These are phyloP conservation scores for Poecilia velifera DNA, from an alignment of 2,797 vertebrate genomes.

Conservation along the genomic window DNA sequence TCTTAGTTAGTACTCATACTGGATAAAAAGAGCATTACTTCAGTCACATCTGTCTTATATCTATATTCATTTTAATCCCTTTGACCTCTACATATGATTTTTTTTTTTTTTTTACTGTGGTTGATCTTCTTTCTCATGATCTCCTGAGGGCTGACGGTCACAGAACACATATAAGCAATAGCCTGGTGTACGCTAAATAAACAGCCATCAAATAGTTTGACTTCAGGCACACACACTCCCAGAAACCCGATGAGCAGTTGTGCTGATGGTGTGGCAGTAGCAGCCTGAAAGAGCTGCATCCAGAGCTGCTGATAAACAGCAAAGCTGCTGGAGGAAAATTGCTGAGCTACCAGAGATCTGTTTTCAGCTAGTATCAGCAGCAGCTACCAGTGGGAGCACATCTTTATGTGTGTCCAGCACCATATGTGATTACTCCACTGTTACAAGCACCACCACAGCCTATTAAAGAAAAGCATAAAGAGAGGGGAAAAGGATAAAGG, in stretches of 20 bases:
- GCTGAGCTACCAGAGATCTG: constrained; percentile 92
- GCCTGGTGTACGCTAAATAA: neutral
- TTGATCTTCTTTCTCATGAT: neutral
- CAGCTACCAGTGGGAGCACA: constrained; percentile 90
- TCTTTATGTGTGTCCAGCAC: constrained; percentile 88
- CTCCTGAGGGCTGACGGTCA: neutral
- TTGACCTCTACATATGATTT: neutral
- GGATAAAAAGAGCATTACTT: neutral
- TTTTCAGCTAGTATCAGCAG: constrained; percentile 99
- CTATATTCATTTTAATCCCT: neutral
- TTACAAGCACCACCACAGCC: constrained; percentile 87
- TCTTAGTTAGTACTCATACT: neutral
- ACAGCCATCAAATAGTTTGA: neutral
- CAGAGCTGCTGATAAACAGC: constrained; percentile 72
- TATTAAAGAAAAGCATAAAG: constrained; percentile 88
- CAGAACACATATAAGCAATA: neutral
- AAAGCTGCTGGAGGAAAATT: constrained; percentile 81
- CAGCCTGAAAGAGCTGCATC: constrained; percentile 82
- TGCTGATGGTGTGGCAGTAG: constrained; percentile 78
- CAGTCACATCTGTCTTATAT: constrained; percentile 29
- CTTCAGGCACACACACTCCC: neutral
- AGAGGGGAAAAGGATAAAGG: constrained; percentile 50
- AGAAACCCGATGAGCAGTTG: neutral
- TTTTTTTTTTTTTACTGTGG: too few relatives aligned
- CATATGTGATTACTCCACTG: constrained; percentile 93